Evolutionary conservation across 1,140 invertebrate genomes (phyloP), one percentile per base, ranked within the genome.

Genomic region (Eumeta japonica): DNA sequence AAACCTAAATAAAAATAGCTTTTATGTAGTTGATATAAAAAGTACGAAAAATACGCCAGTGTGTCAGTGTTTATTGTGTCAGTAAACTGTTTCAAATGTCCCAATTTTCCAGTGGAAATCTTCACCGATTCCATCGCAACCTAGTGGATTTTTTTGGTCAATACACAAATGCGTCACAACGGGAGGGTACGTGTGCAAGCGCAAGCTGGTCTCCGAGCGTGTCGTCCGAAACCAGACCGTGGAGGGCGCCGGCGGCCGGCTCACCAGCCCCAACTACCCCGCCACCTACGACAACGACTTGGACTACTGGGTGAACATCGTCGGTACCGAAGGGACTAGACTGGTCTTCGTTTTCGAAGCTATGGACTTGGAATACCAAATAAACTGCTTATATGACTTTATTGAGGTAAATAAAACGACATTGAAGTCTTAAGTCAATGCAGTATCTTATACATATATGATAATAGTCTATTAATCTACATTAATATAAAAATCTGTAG

Each of bases 371-470:
- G 88, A 90, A 56, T 76, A 75, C 38, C 87, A 90, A 62, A 67
- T 79, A 13, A 79, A 89, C 40, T 90, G 87, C 52, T 74, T 89
- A 0, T 90, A 90, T 57, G 88, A 90, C 63, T 88, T 79, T 61
- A 68, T 90, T 14, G 79, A 82, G 53, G 65, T 82, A 43, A 33
- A 32, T 40, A 38, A n/a, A n/a, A n/a, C n/a, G n/a, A n/a, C n/a
- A n/a, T n/a, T n/a, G n/a, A n/a, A n/a, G n/a, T n/a, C n/a, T n/a
- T n/a, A n/a, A n/a, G n/a, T n/a, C n/a, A n/a, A n/a, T n/a, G n/a
- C n/a, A n/a, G n/a, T n/a, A n/a, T n/a, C n/a, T n/a, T n/a, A n/a
- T n/a, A n/a, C n/a, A n/a, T n/a, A n/a, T n/a, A n/a, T n/a, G n/a
- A n/a, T n/a, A n/a, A n/a, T n/a, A n/a, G n/a, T n/a, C n/a, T n/a